Base-by-base conservation (phyloP, 2,797 vertebrate species). In the Cossypha heuglini region DNA sequence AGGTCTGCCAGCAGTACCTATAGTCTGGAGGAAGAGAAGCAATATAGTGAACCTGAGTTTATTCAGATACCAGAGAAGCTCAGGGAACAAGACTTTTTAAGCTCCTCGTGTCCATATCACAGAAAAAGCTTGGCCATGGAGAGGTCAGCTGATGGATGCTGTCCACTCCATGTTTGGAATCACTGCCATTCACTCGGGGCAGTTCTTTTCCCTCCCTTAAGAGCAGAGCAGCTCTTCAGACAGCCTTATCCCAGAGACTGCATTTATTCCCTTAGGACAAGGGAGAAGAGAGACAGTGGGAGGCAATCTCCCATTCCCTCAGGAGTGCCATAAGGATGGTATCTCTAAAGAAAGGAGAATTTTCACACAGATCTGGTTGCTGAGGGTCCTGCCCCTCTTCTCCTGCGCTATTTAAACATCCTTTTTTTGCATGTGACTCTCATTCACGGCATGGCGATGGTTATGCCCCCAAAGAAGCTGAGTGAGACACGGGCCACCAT, bases 1-100 rank as follows among this genome's bases (percentile, higher is more conserved):
- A 98, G 48, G 4, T 90, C 5, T 40, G 1, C 97, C 76, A 81
- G 75, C 97, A 98, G 66, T 71, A 0, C 1, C 0, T 0, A 7
- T 96, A 93, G 25, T 95, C 97, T 97, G 88, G 78, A 80, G 74
- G 94, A 96, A 94, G 0, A 57, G 49, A 96, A 71, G 61, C 8
- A 83, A 80, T 11, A 62, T 59, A 16, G 64, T 33, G 67, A 72
- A 66, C 4, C 10, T 57, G 43, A 73, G 63, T 69, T 76, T 73
- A 67, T 58, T 88, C 48, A 67, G 37, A 79, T 17, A 74, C 4
- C 40, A 86, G 28, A 57, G 43, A 80, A 82, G 45, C 25, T 74
- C 40, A 67, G n/a, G 16, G 8, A 88, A 54, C 25, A 83, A 67
- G 64, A 57, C 18, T 43, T 83, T 79, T 58, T 69, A 69, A 86